Base-by-base conservation (phyloP, 2,797 vertebrate species). In the Ispidina picta region DNA sequence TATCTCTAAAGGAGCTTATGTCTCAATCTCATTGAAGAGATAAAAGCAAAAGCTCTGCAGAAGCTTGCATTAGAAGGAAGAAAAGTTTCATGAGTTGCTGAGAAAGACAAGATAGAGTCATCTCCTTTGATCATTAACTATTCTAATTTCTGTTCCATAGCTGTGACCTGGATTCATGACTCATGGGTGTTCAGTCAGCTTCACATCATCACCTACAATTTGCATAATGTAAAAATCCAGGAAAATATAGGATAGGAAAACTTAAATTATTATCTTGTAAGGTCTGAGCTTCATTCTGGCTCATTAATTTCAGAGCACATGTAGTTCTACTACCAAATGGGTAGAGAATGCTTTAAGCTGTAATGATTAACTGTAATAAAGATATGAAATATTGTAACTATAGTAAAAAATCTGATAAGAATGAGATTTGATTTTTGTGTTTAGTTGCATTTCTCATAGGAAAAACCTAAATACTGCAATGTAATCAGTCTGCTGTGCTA, bases 161-260 rank as follows among this genome's bases (percentile, higher is more conserved):
- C 46, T 83, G 14, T 89, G 71, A 85, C 72, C 60, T 46, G 62
- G 22, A 25, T 95, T 88, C 79, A 63, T 28, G 60, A 65, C 69
- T 82, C 94, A 23, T 62, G 44, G 55, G 17, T 76, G 77, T 95
- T 84, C 55, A 5, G 26, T 58, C 51, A 93, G 48, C 56, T 94
- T 94, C 86, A 92, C 66, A 89, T 81, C 56, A 89, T 82, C 94
- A 76, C 69, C 77, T 63, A 48, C 39, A 94, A 90, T 93, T 66
- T 96, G 43, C 64, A 77, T 88, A 90, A 92, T 91, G 84, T 92
- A 86, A 95, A 96, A 91, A 35, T 86, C 37, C 56, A 68, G 59
- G 64, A 94, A 93, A 94, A 92, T 52, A 68, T 0, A 0, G 22
- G 37, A 25, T 13, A 88, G 19, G 28, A 89, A 76, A 95, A 90